phyloP scores from a whole-genome alignment of 2,113 vertebrate genomes.

The Pseudorhombus dupliciocellatus region DNA sequence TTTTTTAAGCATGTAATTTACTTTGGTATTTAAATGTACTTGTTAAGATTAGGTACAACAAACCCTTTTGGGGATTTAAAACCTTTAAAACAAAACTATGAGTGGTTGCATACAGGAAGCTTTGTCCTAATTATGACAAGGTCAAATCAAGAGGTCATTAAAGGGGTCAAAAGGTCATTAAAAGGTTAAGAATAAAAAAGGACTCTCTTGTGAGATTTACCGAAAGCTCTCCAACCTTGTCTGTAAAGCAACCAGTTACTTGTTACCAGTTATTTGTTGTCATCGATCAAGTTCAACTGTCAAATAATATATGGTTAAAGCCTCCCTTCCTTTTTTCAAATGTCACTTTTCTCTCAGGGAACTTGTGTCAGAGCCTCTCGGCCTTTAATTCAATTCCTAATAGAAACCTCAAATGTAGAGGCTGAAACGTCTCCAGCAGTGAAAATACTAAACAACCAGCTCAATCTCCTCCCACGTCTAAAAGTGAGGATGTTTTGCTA shows the following conservation, averaged over 20 bases:
- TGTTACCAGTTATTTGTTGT: too few species aligned
- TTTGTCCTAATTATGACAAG: too few species aligned
- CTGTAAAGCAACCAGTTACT: too few species aligned
- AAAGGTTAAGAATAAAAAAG: too few species aligned
- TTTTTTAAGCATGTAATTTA: neutral
- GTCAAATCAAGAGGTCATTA: too few species aligned
- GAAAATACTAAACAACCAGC: neutral
- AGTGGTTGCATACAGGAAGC: too few species aligned
- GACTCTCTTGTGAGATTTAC: too few species aligned
- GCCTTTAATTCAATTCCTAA: neutral
- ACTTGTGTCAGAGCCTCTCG: neutral
- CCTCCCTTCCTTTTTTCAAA: too few species aligned
- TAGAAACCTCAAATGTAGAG: neutral
- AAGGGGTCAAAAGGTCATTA: too few species aligned
- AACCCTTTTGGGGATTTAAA: neutral
- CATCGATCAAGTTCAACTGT: too few species aligned
- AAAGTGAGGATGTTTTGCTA: slow-evolving; percentile 14
- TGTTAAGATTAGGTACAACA: neutral
- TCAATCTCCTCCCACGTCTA: slow-evolving; percentile 2
- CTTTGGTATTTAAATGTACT: neutral
- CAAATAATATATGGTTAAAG: too few species aligned
- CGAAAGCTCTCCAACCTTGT: too few species aligned
- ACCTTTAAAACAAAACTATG: neutral
- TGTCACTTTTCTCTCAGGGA: neutral
- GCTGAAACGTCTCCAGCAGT: neutral